These are phyloP conservation scores for Serranus cabrilla DNA, from an alignment of 2,797 vertebrate genomes.

Conservation along the genomic window DNA sequence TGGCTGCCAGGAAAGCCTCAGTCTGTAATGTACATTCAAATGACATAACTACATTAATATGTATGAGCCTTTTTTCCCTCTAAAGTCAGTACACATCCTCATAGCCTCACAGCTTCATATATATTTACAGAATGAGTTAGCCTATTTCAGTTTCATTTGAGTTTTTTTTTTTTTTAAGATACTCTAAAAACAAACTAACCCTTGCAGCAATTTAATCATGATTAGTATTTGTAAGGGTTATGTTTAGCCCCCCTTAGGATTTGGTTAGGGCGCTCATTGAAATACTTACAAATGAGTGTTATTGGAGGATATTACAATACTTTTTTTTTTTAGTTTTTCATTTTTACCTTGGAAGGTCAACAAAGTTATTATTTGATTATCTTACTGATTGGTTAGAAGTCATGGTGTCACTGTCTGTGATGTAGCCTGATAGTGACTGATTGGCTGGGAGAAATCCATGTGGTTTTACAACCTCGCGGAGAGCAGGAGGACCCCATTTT, in stretches of 20 bases:
- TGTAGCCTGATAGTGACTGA: too few species aligned
- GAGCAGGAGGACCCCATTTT: too few species aligned
- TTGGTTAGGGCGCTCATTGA: not conserved
- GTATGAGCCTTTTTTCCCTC: not conserved
- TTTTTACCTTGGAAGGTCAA: too few species aligned
- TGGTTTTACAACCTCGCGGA: too few species aligned
- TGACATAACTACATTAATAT: not conserved
- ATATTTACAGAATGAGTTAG: not conserved
- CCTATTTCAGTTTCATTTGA: not conserved
- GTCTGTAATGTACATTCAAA: slow-evolving; percentile 7
- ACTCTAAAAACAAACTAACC: not conserved
- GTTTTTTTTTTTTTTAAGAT: not conserved
- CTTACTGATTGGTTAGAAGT: too few species aligned
- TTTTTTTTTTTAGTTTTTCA: too few species aligned
- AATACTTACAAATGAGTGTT: too few species aligned
- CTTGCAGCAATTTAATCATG: not conserved
- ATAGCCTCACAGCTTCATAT: not conserved
- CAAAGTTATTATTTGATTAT: too few species aligned
- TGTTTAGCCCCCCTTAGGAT: not conserved
- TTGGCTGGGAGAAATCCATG: too few species aligned
- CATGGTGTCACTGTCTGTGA: too few species aligned
- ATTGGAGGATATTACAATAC: too few species aligned
- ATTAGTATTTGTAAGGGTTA: not conserved
- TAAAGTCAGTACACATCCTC: not conserved
- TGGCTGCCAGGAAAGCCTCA: slow-evolving; percentile 30